Base-by-base conservation (phyloP, 2,113 vertebrate genomes). In the Merops nubicus region DNA sequence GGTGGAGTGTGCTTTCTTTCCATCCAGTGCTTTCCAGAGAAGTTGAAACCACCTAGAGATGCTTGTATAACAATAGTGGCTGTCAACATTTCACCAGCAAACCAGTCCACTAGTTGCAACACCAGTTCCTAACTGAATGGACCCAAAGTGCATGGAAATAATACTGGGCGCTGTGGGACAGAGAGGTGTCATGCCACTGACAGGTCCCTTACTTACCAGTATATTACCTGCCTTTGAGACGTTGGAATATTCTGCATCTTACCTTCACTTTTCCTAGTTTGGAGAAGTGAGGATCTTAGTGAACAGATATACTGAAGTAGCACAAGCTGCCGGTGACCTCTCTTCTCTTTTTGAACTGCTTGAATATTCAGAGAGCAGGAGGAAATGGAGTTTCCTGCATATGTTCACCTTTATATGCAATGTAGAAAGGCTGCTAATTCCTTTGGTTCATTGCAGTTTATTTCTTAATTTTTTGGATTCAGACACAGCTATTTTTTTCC, bases 111-210 rank as follows among this genome's bases (percentile, higher is more conserved):
- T 51, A 29, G 8, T 80, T 13, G 26, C 25, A 84, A 43, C 56
- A 8, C 5, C 53, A 50, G 0, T 51, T 68, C 33, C 33, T 43
- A 54, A 25, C 9, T 21, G 29, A 76, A 64, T 8, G 33, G 26
- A 73, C 12, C 8, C 3, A 1, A 83, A 91, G 12, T 13, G 4
- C 11, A 8, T 12, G 20, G 31, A 51, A 56, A 15, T 2, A 40
- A 31, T 62, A 1, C 16, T 69, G n/a, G 17, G 5, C 22, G 9
- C 11, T 45, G 11, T 57, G 26, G 8, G 20, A 34, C 15, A 54
- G 34, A 56, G 19, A n/a, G n/a, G 23, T 13, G 8, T 0, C 1
- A 36, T 56, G 20, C 9, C 2, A 1, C 43, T 87, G 54, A 29
- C 26, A n/a, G n/a, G n/a, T n/a, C n/a, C n/a, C n/a, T n/a, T n/a